Percentiles rank a stretch among this genome's conserved stretches.
Conservation (phyloP, 2,113 vertebrate species). For the Cyprinodon variegatus region DNA sequence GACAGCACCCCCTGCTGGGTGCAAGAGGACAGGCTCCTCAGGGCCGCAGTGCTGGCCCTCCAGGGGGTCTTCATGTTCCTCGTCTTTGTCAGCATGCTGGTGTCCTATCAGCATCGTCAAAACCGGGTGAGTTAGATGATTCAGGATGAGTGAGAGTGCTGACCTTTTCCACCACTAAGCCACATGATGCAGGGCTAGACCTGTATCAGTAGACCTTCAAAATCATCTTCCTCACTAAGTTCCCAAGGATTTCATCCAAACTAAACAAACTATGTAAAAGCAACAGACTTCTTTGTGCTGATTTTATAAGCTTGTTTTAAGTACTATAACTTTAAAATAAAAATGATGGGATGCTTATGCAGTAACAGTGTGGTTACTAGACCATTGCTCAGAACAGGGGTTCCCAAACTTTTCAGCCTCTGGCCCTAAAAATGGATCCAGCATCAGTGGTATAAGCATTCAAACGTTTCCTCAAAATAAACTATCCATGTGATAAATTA, state of each 20-base stretch:
- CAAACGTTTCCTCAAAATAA: no score
- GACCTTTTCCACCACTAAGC: neutral
- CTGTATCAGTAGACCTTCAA: neutral
- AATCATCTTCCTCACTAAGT: neutral
- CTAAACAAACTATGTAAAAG: no score
- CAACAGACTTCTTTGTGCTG: no score
- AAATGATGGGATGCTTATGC: no score
- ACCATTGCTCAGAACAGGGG: neutral
- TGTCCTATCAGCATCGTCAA: slow-evolving; percentile 84
- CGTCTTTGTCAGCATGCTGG: slow-evolving; percentile 91
- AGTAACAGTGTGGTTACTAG: neutral
- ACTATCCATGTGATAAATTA: no score
- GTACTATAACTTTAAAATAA: no score
- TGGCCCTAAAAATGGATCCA: no score
- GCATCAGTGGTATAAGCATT: no score
- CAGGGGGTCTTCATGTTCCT: slow-evolving; percentile 91
- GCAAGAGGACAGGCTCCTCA: slow-evolving; percentile 83
- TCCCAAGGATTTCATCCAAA: no score
- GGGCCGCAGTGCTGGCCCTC: slow-evolving; percentile 80
- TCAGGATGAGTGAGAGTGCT: neutral
- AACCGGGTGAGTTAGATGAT: slow-evolving; percentile 82
- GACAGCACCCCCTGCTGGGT: slow-evolving; percentile 86
- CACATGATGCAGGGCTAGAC: neutral
- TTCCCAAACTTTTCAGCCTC: no score
- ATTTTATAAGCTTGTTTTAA: no score